A percentile compares a stretch with the other conserved stretches of the same genome.
Evolutionary conservation across 2,113 vertebrate species (phyloP).

Genomic region (Caranx melampygus): DNA sequence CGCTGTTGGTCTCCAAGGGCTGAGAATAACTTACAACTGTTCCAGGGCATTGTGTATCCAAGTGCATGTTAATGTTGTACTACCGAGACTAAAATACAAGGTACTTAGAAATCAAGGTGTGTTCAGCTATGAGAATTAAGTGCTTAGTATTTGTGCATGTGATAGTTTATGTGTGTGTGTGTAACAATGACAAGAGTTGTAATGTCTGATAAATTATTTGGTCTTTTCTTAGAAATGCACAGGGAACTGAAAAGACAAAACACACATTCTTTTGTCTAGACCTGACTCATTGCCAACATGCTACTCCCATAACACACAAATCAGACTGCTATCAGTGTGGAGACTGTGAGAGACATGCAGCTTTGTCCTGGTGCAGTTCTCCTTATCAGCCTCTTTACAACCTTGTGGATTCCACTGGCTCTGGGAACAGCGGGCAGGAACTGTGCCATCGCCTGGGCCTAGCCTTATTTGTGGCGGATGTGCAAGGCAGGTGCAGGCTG

Average conservation of each 20-base stretch:
- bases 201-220: slow-evolving; percentile 74
- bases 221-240: slow-evolving; percentile 63
- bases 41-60: slow-evolving; percentile 5
- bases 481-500: slow-evolving; percentile 72
- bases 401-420: slow-evolving; percentile 58
- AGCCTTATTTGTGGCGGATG: slow-evolving; percentile 55
- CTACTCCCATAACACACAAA: slow-evolving; percentile 75
- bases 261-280: slow-evolving; percentile 84
- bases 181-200: slow-evolving; percentile 43
- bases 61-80: background rate
- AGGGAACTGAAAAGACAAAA: slow-evolving; percentile 75
- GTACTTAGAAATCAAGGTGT: slow-evolving; percentile 26
- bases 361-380: slow-evolving; percentile 52
- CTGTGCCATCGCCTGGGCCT: slow-evolving; percentile 26
- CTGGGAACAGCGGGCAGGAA: slow-evolving; percentile 56
- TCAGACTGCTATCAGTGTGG: slow-evolving; percentile 63
- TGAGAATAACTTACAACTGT: slow-evolving; percentile 23
- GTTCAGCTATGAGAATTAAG: slow-evolving; percentile 28
- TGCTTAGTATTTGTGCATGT: slow-evolving; percentile 18
- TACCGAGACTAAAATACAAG: slow-evolving; percentile 3
- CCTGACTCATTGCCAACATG: slow-evolving; percentile 75
- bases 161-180: slow-evolving; percentile 14
- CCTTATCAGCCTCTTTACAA: slow-evolving; percentile 74
- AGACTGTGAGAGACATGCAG: slow-evolving; percentile 59
- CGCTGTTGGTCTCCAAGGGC: slow-evolving; percentile 33